These are phyloP conservation scores for Heliconius hortense DNA, from an alignment of 2,888 invertebrate genomes.

Conservation along the genomic window DNA sequence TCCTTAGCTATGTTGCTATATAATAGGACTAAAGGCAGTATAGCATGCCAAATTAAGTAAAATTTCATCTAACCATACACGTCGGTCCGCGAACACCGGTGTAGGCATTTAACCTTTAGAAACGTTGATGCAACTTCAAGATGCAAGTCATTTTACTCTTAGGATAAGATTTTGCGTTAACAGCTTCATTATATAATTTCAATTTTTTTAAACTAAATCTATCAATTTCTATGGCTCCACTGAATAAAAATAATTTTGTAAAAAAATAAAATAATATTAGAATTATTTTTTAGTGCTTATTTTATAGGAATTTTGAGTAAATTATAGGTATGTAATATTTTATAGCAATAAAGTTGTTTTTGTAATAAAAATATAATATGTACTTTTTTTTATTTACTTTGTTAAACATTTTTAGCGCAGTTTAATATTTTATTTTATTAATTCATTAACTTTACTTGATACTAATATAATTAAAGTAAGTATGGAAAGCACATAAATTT, in stretches of 20 bases:
- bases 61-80: constrained; percentile 5
- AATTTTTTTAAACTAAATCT: not conserved
- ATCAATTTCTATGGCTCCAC: not conserved
- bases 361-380: no score
- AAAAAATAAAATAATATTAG: not conserved
- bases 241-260: not conserved
- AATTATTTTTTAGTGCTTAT: no score
- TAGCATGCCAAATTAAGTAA: not conserved
- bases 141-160: constrained; percentile 27
- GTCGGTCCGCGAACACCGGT: not conserved
- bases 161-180: not conserved
- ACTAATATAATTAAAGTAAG: no score
- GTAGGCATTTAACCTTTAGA: constrained; percentile 13
- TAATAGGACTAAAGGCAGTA: not conserved
- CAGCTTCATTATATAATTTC: constrained; percentile 21
- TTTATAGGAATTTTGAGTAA: not conserved
- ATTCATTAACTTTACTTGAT: no score
- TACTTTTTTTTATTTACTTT: no score
- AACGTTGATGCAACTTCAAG: constrained; percentile 11
- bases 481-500: no score
- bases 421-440: no score
- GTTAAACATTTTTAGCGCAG: no score
- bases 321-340: not conserved
- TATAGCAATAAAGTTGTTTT: no score
- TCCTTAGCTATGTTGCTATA: not conserved